These are phyloP conservation scores for Rugalucina vietnamica DNA, from an alignment of 2,888 invertebrate genomes.

Conservation along the genomic window DNA sequence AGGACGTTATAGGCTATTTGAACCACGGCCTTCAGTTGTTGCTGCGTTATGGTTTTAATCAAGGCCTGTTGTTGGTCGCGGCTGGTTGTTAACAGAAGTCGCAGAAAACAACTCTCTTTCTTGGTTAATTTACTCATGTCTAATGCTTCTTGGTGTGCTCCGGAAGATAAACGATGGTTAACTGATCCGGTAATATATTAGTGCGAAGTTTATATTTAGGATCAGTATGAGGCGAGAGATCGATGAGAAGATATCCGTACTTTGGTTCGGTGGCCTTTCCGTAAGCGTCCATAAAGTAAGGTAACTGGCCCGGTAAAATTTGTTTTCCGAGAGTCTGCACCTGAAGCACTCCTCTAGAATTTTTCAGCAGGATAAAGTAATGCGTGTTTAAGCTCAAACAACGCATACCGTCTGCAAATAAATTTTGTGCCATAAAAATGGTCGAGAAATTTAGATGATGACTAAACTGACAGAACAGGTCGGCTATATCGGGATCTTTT, in stretches of 20 bases:
- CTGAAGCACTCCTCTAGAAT: background rate
- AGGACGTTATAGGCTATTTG: conserved; percentile 35
- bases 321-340: conserved; percentile 38
- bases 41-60: conserved; percentile 27
- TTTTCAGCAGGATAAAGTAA: background rate
- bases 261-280: conserved; percentile 23
- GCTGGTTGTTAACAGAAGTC: background rate
- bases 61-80: background rate
- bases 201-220: conserved; percentile 11
- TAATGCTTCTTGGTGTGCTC: too few species aligned
- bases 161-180: conserved; percentile 39
- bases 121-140: conserved; percentile 7
- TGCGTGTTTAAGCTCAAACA: conserved; percentile 6
- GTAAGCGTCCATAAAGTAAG: conserved; percentile 52
- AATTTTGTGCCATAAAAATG: background rate
- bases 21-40: conserved; percentile 30
- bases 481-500: background rate
- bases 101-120: conserved; percentile 13
- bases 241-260: conserved; percentile 33
- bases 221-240: conserved; percentile 36
- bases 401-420: background rate
- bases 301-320: conserved; percentile 47
- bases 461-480: conserved; percentile 16
- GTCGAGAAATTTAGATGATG: conserved; percentile 12
- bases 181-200: conserved; percentile 44